phyloP scores from a whole-genome alignment of 2,888 invertebrate genomes.

The Aphrophora alni region DNA sequence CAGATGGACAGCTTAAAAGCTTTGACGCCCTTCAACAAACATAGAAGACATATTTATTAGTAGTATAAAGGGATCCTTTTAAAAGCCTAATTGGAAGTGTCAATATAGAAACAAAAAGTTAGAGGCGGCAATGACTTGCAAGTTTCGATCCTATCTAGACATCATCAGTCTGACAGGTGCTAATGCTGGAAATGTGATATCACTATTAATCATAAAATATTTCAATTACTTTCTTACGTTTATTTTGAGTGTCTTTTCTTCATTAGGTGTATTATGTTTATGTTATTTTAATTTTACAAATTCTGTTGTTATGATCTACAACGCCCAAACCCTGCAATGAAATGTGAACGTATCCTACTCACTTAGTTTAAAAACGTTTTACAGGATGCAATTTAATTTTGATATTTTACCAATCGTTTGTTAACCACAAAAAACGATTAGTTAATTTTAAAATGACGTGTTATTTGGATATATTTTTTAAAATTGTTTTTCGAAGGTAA shows the following conservation, averaged over 20 bases:
- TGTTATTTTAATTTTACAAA: too few relatives aligned
- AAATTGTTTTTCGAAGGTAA: too few relatives aligned
- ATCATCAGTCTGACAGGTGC: not conserved
- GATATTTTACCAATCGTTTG: too few relatives aligned
- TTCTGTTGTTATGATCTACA: too few relatives aligned
- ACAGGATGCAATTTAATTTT: too few relatives aligned
- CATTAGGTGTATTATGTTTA: not conserved
- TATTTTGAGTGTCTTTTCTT: too few relatives aligned
- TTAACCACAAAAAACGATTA: too few relatives aligned
- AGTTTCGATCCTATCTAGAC: not conserved
- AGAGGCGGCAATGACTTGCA: not conserved
- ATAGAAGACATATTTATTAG: not conserved
- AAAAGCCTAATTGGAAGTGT: conserved; percentile 6
- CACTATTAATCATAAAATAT: conserved; percentile 1
- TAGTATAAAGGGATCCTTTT: conserved; percentile 2
- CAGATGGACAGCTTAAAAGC: not conserved
- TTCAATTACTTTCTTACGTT: not conserved
- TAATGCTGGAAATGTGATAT: not conserved
- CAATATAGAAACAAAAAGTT: not conserved
- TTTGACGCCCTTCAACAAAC: not conserved
- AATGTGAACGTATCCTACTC: too few relatives aligned
- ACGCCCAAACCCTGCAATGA: too few relatives aligned
- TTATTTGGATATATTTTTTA: too few relatives aligned
- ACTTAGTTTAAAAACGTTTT: too few relatives aligned
- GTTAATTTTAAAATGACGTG: too few relatives aligned